These are phyloP conservation scores for Phataginus tetradactyla DNA, from an alignment of 2,797 vertebrate genomes.

Conservation along the genomic window DNA sequence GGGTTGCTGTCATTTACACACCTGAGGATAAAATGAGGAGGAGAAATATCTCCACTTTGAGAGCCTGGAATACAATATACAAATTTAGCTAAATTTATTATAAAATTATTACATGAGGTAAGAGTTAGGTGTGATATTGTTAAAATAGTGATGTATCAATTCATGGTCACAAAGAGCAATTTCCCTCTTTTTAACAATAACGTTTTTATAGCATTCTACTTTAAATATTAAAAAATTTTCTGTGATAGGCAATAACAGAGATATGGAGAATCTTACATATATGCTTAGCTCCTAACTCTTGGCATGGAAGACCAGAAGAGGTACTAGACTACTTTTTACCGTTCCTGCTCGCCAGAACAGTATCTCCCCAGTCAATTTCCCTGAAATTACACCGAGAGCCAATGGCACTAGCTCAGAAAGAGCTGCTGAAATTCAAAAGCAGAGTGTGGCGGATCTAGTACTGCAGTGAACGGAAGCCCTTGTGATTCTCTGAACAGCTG, in stretches of 20 bases:
- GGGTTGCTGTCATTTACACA: not conserved
- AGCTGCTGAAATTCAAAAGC: not conserved
- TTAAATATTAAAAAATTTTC: slow-evolving; percentile 43
- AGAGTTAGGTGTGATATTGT: not conserved
- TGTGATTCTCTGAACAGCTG: not conserved
- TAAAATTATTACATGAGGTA: not conserved
- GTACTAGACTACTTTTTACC: not conserved
- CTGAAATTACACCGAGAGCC: not conserved
- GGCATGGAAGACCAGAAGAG: not conserved
- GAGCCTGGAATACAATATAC: not conserved
- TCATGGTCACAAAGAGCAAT: not conserved
- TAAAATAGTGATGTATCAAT: slow-evolving; percentile 15
- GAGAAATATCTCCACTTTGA: not conserved
- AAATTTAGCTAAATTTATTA: slow-evolving; percentile 6
- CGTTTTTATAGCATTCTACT: not conserved
- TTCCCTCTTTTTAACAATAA: not conserved
- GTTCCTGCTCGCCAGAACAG: not conserved
- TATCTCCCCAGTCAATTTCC: not conserved
- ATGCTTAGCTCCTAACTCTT: not conserved
- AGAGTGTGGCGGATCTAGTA: not conserved
- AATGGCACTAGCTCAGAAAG: not conserved
- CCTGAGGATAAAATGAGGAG: not conserved
- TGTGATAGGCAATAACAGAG: slow-evolving; percentile 3
- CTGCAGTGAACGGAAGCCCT: not conserved
- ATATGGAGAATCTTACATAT: not conserved